Evolutionary conservation across 1,140 invertebrate genomes (phyloP), one percentile per base, ranked within the genome.

Genomic region (Bombus superbus): DNA sequence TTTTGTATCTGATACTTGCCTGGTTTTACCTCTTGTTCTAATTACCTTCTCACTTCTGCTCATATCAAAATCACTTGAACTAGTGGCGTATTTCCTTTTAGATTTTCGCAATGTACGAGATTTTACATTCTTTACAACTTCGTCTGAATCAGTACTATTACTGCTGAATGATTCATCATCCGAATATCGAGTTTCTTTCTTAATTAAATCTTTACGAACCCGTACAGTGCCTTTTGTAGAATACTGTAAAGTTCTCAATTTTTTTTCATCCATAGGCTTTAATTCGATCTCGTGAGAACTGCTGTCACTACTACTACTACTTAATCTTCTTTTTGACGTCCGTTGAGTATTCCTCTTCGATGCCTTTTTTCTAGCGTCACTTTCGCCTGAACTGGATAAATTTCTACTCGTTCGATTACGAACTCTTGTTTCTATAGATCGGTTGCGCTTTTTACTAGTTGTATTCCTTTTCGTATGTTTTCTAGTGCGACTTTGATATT

Each of bases 331-430:
- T 42, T 86, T 91, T 11, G 73, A 72, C 8, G n/a, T 66, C 59
- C 69, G 82, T 28, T 73, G 75, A 44, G 44, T 85, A 32, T 71
- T 86, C 72, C 64, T 86, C 71, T 66, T 84, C 38, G 44, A 86
- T 81, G 3, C 32, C 64, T 44, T 86, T 79, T 77, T 89, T 75
- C 62, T 91, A 6, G n/a, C 18, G 4, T 91, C 81, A 68, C 76
- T 89, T 11, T 89, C 89, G 10, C 57, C 85, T 22, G 89, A 91
- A 38, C 88, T 92, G 8, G 86, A 91, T 11, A 79, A 74, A 32
- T 88, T 83, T 35, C 74, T 85, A 71, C 40, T 83, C 32, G 40
- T 35, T 22, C 81, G 87, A 25, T 68, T 85, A 13, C 88, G 89
- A n/a, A 11, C 77, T 66, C 82, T 86, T 22, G 57, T 77, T n/a